Evolutionary conservation across 2,113 vertebrate species (phyloP).

Genomic region (Larimichthys polyactis): DNA sequence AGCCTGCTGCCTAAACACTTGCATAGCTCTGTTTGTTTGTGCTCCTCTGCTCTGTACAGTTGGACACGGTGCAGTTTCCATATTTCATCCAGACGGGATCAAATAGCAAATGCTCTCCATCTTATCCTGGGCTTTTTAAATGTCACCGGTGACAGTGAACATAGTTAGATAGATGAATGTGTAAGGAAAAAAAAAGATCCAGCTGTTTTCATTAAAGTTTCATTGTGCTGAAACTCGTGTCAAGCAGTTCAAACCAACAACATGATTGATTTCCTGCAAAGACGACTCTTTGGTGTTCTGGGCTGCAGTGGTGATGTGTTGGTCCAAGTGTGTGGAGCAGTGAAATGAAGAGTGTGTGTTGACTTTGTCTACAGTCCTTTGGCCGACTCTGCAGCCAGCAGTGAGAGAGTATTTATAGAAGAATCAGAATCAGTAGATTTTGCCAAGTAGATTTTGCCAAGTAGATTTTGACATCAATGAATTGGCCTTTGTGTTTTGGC

Average conservation of each 20-base stretch:
- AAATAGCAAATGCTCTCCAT: slow-evolving; percentile 26
- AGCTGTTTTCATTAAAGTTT: not conserved
- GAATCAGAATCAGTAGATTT: not conserved
- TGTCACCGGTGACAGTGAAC: not conserved
- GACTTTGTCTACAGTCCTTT: not conserved
- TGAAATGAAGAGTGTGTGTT: not conserved
- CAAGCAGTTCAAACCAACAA: not conserved
- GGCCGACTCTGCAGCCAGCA: slow-evolving; percentile 16
- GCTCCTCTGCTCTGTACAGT: slow-evolving; percentile 14
- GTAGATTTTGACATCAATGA: not conserved
- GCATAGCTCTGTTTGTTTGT: slow-evolving; percentile 14
- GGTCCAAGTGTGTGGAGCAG: not conserved
- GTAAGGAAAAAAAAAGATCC: not conserved
- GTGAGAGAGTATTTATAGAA: not conserved
- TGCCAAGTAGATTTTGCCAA: no score
- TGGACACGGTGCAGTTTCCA: slow-evolving; percentile 10
- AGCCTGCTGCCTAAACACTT: slow-evolving; percentile 27
- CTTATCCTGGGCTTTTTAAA: not conserved
- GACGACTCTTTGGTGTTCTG: not conserved
- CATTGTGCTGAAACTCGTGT: not conserved
- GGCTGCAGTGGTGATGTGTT: not conserved
- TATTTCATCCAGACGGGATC: slow-evolving; percentile 28
- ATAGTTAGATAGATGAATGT: not conserved
- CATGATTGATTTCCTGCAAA: slow-evolving; percentile 15
- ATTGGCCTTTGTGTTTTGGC: no score